Base-by-base conservation (phyloP, 2,113 vertebrate species). In the Erinaceus europaeus region DNA sequence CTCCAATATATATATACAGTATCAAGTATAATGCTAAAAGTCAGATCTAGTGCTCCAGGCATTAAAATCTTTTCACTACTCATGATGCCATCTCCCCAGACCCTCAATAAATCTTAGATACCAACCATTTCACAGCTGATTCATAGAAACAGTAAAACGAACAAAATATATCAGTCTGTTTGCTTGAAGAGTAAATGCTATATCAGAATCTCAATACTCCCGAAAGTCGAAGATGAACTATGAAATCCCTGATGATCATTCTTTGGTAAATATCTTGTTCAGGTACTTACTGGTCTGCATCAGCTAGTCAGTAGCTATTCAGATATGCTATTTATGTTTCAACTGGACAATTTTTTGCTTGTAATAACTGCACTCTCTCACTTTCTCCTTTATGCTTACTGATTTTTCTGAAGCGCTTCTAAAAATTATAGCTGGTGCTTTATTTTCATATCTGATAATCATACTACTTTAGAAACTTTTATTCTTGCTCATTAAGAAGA, bases 141-240 rank as follows among this genome's bases (percentile, higher is more conserved):
- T 79, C 73, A 78, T 2, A 69, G 48, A 36, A 82, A 57, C 84
- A 67, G 23, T 32, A 75, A 23, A 71, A 69, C 29, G 73, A 88
- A 79, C 7, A 57, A 52, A 74, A 55, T 79, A 55, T 20, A 36
- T 32, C 4, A 32, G 20, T 69, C 32, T 67, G 42, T 90, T 64
- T 50, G 13, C 32, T 71, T 55, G 27, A 88, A 53, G 44, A 46
- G 7, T 46, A 48, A 72, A 36, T 10, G 27, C 53, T 73, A 36
- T 27, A 86, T 95, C 95, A 95, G 87, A 80, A 48, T 91, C 36
- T 86, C 83, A 92, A 15, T 88, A 61, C 46, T 92, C 57, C 36
- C 95, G 93, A 96, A 95, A 68, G 61, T 75, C 91, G 92, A 95
- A 86, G 57, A 69, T 88, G 88, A 94, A 93, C 91, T 92, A 93